Evolutionary conservation across 2,113 vertebrate species (phyloP).

Genomic region (Hystrix brachyura): DNA sequence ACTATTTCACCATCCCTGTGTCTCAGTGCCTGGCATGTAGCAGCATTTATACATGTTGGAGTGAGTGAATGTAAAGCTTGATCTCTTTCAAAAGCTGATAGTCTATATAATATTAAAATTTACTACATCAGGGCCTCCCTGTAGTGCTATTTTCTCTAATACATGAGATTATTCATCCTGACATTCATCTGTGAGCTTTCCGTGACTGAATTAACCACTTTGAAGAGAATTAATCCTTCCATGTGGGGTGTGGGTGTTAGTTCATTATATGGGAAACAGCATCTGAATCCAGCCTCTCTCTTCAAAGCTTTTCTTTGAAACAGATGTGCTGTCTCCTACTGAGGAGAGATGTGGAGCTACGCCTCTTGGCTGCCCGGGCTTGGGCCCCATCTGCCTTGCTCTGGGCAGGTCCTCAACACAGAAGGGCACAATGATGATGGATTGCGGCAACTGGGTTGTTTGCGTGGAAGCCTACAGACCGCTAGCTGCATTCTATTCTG

Average conservation of each 20-base stretch:
- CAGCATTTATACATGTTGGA: neutral
- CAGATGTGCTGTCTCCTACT: constrained; percentile 25
- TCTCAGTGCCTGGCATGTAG: neutral
- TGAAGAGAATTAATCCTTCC: constrained; percentile 32
- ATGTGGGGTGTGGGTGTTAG: neutral
- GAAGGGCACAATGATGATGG: neutral
- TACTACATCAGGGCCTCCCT: neutral
- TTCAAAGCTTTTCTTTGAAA: constrained; percentile 63
- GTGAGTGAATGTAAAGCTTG: neutral
- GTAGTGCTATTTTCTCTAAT: neutral
- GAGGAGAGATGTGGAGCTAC: neutral
- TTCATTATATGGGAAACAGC: constrained; percentile 51
- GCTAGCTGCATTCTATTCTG: neutral
- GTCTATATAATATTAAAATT: constrained; percentile 12
- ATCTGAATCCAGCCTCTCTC: constrained; percentile 10
- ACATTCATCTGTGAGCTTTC: constrained; percentile 31
- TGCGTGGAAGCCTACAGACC: neutral
- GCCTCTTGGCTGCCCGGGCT: neutral
- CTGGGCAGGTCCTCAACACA: neutral
- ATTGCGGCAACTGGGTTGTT: neutral
- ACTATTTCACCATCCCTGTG: neutral
- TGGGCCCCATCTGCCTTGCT: neutral
- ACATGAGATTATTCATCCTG: neutral
- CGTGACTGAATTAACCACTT: constrained; percentile 44
- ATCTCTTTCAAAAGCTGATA: constrained; percentile 37